phyloP scores from a whole-genome alignment of 2,113 vertebrate genomes.

The Gasterosteus nipponicus region DNA sequence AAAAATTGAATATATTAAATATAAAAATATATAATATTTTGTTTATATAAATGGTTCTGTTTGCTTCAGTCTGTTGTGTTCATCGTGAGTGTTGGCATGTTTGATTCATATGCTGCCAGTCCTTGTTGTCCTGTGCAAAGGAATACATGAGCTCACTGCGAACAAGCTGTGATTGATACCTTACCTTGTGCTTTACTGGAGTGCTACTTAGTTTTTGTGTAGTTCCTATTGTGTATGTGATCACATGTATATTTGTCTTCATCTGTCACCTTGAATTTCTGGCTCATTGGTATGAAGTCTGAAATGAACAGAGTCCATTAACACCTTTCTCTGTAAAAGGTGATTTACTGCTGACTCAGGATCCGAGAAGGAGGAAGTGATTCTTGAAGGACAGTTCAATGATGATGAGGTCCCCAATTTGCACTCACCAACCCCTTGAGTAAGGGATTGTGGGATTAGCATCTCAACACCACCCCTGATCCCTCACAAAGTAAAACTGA shows the following conservation, averaged over 20 bases:
- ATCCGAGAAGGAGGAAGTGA: conserved; percentile 35
- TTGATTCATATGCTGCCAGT: conserved; percentile 39
- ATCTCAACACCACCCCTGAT: conserved; percentile 46
- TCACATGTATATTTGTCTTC: conserved; percentile 19
- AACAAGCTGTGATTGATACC: conserved; percentile 37
- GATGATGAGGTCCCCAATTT: conserved; percentile 35
- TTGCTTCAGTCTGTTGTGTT: conserved; percentile 31
- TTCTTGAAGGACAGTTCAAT: conserved; percentile 62
- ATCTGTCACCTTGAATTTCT: background rate
- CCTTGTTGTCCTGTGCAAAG: conserved; percentile 29
- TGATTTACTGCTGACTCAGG: conserved; percentile 66
- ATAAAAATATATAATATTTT: too few relatives aligned
- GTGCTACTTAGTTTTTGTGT: conserved; percentile 25
- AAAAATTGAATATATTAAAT: too few relatives aligned
- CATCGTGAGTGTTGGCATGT: conserved; percentile 25
- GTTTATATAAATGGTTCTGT: too few relatives aligned
- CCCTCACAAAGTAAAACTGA: conserved; percentile 38
- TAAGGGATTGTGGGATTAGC: conserved; percentile 61
- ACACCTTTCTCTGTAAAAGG: conserved; percentile 41
- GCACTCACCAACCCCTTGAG: conserved; percentile 30
- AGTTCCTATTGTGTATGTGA: background rate
- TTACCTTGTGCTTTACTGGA: conserved; percentile 14
- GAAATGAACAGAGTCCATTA: conserved; percentile 68
- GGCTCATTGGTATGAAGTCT: conserved; percentile 39
- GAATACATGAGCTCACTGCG: background rate